Evolutionary conservation across 2,888 invertebrate genomes (phyloP), one percentile per base, ranked within the genome.

Genomic region (Lathronympha strigana): DNA sequence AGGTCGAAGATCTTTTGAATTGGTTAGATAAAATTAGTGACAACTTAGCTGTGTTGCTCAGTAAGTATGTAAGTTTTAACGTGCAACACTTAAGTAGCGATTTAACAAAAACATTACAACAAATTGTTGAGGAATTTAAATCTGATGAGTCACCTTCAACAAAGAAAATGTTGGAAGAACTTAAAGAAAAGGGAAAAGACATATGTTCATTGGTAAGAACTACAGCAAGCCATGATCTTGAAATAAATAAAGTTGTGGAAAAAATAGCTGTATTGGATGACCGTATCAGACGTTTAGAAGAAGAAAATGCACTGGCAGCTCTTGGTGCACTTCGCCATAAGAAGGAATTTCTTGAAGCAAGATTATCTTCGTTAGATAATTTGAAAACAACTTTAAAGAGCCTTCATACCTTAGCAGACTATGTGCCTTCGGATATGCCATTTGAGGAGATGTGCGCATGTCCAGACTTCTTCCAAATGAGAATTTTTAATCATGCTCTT

Each of bases 1-100:
- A 74, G 49, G 68, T 74, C 1, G 83, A 88, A 47, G 84, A 90
- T 64, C 77, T 91, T 45, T 73, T 88, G 19, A 61, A 77, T 33
- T 92, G 90, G 90, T 66, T 88, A 50, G 92, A 92, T 71, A 86
- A 82, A 78, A 86, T 87, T 60, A 74, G 82, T 62, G 90, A 91
- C 75, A 81, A 74, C 23, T 67, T 90, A 23, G 78, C 85, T n/a
- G 71, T 80, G 9, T 73, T 74, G 49, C 66, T 90, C 23, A 80
- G 82, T 54, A 85, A 84, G 68, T 81, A 87, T 64, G 72, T 89
- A 19, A 82, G 82, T 67, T 63, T 82, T 19, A 76, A 83, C 64
- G 70, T 80, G 17, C 81, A 84, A 17, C 76, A 81, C 64, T 71
- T 90, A 25, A 68, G 69, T 68, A 71, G 66, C 9, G 85, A 90